These are phyloP conservation scores for Bufotes viridis DNA, from an alignment of 2,797 vertebrate species.

Conservation along the genomic window DNA sequence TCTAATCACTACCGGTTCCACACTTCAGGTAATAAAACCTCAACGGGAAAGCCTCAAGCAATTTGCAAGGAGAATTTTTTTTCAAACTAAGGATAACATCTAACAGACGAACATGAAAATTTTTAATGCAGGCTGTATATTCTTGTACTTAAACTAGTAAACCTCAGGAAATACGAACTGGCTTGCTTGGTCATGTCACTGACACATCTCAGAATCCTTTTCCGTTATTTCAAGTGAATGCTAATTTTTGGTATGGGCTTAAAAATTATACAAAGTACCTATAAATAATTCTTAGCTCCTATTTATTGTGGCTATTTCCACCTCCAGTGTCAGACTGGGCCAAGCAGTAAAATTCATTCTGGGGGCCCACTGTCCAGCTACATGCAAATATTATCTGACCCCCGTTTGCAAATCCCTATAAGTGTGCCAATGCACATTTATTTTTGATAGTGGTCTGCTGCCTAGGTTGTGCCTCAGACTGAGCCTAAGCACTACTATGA, in stretches of 20 bases:
- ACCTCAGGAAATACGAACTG: conserved; percentile 11
- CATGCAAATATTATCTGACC: no score
- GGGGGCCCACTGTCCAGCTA: no score
- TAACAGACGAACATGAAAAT: conserved; percentile 24
- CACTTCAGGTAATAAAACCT: conserved; percentile 47
- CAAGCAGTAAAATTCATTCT: background rate
- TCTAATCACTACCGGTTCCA: conserved; percentile 42
- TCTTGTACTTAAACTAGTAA: conserved; percentile 1
- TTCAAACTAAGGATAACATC: conserved; percentile 27
- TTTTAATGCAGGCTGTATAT: conserved; percentile 17
- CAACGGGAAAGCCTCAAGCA: conserved; percentile 36
- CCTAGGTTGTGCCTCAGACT: no score
- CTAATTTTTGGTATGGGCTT: background rate
- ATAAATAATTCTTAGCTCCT: background rate
- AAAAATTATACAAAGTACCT: background rate
- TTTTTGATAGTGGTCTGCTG: no score
- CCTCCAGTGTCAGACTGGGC: no score
- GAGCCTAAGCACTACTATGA: no score
- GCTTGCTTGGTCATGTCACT: background rate
- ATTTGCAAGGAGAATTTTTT: conserved; percentile 39
- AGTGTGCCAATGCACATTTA: no score
- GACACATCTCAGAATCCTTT: background rate
- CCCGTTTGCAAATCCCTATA: no score
- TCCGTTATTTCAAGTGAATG: background rate
- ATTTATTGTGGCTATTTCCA: background rate